Conservation (phyloP, 2,113 vertebrate genomes). For the Rallus limicola region DNA sequence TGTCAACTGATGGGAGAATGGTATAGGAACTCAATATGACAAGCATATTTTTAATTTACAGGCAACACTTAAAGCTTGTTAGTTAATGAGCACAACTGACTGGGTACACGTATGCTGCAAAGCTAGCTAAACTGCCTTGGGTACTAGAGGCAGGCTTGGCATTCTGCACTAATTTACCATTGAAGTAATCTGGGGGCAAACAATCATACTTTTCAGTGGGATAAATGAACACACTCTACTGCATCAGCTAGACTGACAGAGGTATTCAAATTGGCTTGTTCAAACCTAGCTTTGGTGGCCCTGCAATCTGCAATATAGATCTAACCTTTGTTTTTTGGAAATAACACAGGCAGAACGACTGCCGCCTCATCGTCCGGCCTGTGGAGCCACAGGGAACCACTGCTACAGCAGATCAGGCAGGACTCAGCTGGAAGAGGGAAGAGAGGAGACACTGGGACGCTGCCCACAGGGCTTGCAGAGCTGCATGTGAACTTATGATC, state of each 20-base stretch:
- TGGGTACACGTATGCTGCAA: neutral
- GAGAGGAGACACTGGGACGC: rapidly evolving
- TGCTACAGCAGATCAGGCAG: neutral
- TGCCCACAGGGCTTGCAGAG: neutral
- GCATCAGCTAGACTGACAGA: neutral
- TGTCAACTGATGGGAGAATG: neutral
- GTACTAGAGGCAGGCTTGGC: neutral
- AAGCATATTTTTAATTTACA: neutral
- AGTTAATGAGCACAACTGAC: neutral
- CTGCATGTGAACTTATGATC: neutral
- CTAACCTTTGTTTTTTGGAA: neutral
- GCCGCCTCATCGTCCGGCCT: rapidly evolving
- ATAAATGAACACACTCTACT: neutral
- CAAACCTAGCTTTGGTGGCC: neutral
- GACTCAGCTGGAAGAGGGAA: neutral
- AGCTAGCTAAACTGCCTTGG: neutral
- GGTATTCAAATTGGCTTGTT: neutral
- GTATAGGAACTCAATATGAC: neutral
- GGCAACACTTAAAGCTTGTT: neutral
- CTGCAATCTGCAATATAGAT: neutral
- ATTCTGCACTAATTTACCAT: neutral
- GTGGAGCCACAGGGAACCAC: neutral
- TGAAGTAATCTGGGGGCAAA: neutral
- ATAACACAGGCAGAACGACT: neutral
- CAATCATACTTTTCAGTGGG: neutral